Conservation (phyloP, 1,140 invertebrate genomes). For the Rhopalosiphum maidis region DNA sequence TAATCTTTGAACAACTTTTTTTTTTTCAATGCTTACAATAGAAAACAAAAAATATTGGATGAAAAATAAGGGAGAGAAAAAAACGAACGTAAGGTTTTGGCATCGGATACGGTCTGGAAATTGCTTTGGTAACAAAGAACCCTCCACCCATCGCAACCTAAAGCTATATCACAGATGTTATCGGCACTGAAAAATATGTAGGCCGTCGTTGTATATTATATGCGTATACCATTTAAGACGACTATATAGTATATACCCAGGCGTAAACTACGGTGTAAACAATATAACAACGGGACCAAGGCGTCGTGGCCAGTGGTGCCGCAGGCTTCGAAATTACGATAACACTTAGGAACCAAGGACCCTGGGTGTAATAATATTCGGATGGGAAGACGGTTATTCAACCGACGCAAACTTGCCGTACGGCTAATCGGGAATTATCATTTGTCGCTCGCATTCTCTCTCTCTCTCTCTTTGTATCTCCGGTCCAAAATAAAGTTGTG, state of each 20-base stretch:
- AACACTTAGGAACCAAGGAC: not conserved
- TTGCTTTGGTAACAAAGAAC: conserved; percentile 10
- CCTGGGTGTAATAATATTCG: not conserved
- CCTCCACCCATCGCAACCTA: not conserved
- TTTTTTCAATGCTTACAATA: not conserved
- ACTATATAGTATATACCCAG: not conserved
- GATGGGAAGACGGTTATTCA: not conserved
- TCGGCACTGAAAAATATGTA: not conserved
- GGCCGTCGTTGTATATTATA: not conserved
- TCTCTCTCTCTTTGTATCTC: not conserved
- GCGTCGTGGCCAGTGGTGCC: not conserved
- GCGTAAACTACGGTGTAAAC: not conserved
- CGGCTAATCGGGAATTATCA: not conserved
- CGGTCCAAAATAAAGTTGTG: not conserved
- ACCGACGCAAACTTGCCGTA: not conserved
- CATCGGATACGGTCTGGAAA: not conserved
- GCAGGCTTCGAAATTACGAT: not conserved
- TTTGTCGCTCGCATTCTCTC: not conserved
- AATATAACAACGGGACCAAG: not conserved
- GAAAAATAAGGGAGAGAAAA: not conserved
- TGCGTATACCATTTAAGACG: not conserved
- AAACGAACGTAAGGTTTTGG: not conserved
- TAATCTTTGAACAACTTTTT: not conserved
- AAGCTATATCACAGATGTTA: not conserved
- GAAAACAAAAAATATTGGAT: not conserved